Percentiles rank a stretch among this genome's conserved stretches.
Conservation (phyloP, 2,888 invertebrate genomes). For the Erannis defoliaria region DNA sequence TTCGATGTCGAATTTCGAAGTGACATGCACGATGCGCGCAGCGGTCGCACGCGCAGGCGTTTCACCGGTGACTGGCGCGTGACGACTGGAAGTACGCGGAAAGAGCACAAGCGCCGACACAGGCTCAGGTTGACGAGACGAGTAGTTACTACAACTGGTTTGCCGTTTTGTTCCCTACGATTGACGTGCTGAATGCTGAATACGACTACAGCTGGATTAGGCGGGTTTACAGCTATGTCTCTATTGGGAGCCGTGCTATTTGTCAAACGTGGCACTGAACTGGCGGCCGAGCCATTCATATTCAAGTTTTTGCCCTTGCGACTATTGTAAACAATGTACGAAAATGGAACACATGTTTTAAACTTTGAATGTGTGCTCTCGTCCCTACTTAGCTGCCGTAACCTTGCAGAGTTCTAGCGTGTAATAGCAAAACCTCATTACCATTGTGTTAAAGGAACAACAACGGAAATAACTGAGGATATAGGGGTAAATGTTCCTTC, state of each 20-base stretch:
- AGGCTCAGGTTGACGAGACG: slow-evolving; percentile 63
- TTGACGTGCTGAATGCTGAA: slow-evolving; percentile 66
- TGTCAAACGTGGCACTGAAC: slow-evolving; percentile 13
- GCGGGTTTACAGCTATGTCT: slow-evolving; percentile 36
- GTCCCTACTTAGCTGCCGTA: slow-evolving; percentile 7
- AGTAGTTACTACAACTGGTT: slow-evolving; percentile 71
- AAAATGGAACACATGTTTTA: slow-evolving; percentile 13
- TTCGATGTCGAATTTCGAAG: slow-evolving; percentile 53
- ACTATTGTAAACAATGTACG: slow-evolving; percentile 12
- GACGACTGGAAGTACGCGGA: slow-evolving; percentile 44
- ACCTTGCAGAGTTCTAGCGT: slow-evolving; percentile 20
- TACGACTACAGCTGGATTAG: slow-evolving; percentile 40
- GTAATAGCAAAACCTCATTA: slow-evolving; percentile 40
- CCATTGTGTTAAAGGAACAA: slow-evolving; percentile 41
- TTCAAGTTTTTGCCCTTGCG: slow-evolving; percentile 7
- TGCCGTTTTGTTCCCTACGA: slow-evolving; percentile 63
- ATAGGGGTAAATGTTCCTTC: slow-evolving; percentile 46
- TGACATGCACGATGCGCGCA: slow-evolving; percentile 56
- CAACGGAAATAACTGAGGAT: slow-evolving; percentile 46
- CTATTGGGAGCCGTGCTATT: slow-evolving; percentile 32
- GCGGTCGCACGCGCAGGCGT: slow-evolving; percentile 61
- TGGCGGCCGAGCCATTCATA: slow-evolving; percentile 1
- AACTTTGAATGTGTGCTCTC: slow-evolving; percentile 5
- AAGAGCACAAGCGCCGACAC: slow-evolving; percentile 48
- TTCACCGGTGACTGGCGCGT: slow-evolving; percentile 70